phyloP scores from a whole-genome alignment of 1,140 invertebrate species.

The Drosophila nebulosa region DNA sequence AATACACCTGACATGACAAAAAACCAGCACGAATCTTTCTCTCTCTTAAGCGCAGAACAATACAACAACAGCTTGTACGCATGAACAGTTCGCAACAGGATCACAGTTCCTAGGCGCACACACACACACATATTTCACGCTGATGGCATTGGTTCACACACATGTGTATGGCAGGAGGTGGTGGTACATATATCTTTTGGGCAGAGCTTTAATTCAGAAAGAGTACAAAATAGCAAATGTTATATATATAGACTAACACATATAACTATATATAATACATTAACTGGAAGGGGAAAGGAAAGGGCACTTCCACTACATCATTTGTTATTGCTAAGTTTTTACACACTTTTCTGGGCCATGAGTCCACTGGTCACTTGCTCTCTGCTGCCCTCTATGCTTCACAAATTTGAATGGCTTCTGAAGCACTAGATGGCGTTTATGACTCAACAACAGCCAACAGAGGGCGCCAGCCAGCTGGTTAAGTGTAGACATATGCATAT shows the following conservation, averaged over 20 bases:
- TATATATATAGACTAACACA: no score
- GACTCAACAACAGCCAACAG: background rate
- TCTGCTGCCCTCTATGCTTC: background rate
- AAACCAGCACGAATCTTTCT: conserved; percentile 14
- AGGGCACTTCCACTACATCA: no score
- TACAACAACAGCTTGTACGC: conserved; percentile 52
- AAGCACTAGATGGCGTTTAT: background rate
- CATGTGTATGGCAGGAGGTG: background rate
- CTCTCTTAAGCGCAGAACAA: conserved; percentile 58
- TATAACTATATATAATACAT: no score
- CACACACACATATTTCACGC: no score
- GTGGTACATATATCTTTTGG: background rate
- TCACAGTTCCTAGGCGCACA: conserved; percentile 43
- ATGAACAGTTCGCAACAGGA: conserved; percentile 58
- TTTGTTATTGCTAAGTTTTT: background rate
- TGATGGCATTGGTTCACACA: conserved; percentile 56
- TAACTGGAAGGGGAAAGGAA: no score
- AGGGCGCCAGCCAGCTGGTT: background rate
- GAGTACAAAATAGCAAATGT: no score
- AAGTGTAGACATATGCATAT: no score
- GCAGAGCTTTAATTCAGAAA: no score
- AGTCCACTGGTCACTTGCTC: background rate
- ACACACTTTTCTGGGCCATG: background rate
- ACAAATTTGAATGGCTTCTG: background rate
- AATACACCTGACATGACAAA: background rate